Conservation (phyloP, 2,888 invertebrate genomes). For the Zelleria hepariella region DNA sequence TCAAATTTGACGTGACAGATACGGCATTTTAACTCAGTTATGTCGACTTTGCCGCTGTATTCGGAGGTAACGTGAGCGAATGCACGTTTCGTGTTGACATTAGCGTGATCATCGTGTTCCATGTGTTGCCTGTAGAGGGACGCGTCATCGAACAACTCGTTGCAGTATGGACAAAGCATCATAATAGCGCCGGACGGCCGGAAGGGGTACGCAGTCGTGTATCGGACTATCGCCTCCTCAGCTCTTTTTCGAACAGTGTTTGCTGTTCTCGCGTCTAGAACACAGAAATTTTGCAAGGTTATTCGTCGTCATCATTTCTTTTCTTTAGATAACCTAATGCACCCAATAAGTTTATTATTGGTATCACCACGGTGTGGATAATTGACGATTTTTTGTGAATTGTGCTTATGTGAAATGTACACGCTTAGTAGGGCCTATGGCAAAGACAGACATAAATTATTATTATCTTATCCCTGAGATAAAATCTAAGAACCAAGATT, state of each 20-base stretch:
- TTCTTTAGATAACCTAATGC: too few relatives aligned
- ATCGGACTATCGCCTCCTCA: conserved; percentile 26
- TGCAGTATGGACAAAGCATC: conserved; percentile 29
- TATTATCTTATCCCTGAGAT: too few relatives aligned
- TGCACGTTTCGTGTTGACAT: background rate
- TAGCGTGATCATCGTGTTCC: conserved; percentile 19
- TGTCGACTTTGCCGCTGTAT: conserved; percentile 8
- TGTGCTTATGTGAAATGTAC: too few relatives aligned
- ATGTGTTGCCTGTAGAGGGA: conserved; percentile 44
- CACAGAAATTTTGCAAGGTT: conserved; percentile 23
- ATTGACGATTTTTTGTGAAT: too few relatives aligned
- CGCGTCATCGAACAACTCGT: conserved; percentile 22
- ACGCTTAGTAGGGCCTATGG: too few relatives aligned
- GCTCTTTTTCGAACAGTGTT: conserved; percentile 19
- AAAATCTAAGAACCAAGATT: too few relatives aligned
- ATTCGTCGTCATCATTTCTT: background rate
- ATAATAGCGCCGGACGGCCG: conserved; percentile 26
- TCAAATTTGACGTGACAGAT: conserved; percentile 34
- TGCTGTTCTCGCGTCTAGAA: conserved; percentile 28
- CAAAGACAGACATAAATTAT: too few relatives aligned
- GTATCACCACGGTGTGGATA: too few relatives aligned
- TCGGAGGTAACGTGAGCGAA: background rate
- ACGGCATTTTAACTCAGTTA: conserved; percentile 38
- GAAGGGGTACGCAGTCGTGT: conserved; percentile 34
- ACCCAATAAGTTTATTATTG: too few relatives aligned